These are phyloP conservation scores for Lymantria dispar DNA, from an alignment of 2,888 invertebrate genomes.

Conservation along the genomic window DNA sequence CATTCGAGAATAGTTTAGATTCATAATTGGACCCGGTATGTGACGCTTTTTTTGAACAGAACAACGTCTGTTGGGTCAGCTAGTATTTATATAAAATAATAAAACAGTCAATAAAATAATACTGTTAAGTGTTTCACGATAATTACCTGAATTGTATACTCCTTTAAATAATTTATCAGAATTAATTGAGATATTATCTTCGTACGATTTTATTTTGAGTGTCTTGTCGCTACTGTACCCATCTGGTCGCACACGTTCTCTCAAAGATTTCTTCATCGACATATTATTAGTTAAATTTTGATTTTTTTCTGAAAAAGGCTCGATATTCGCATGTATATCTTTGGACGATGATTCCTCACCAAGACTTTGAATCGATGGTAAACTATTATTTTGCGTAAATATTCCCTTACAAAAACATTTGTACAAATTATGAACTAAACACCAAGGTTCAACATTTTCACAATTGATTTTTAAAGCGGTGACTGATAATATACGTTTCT, in stretches of 20 bases:
- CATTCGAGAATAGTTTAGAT: no score
- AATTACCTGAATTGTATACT: background rate
- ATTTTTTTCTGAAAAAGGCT: conserved; percentile 5
- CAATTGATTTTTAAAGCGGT: conserved; percentile 48
- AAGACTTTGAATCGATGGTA: conserved; percentile 2
- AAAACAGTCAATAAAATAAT: no score
- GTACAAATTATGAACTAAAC: conserved; percentile 85
- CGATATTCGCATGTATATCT: conserved; percentile 1
- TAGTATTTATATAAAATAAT: no score
- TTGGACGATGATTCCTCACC: conserved; percentile 8
- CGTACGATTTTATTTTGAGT: background rate
- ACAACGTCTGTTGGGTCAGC: no score
- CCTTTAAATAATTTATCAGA: background rate
- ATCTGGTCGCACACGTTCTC: background rate
- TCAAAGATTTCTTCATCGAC: background rate
- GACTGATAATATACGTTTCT: conserved; percentile 41
- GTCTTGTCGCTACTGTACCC: background rate
- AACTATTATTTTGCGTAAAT: conserved; percentile 39
- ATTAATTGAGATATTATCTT: background rate
- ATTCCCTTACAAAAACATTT: conserved; percentile 85
- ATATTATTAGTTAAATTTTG: background rate
- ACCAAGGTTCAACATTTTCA: conserved; percentile 83
- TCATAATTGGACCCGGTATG: no score
- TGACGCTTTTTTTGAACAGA: no score
- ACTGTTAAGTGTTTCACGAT: background rate